Evolutionary conservation across 1,140 invertebrate genomes (phyloP).

Genomic region (Drepana arcuata): DNA sequence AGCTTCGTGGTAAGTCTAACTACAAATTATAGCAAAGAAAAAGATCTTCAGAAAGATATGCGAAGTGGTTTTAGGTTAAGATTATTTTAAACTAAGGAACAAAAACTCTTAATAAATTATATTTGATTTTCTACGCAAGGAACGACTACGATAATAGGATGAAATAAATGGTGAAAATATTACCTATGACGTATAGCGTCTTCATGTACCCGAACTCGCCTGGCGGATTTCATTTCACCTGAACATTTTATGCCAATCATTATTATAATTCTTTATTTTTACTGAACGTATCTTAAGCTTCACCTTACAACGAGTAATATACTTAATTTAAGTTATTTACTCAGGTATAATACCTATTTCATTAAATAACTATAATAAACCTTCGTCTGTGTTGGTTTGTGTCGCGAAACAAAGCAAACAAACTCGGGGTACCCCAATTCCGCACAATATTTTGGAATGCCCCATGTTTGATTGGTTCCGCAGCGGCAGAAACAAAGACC

Average conservation of each 20-base stretch:
- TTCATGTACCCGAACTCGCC: conserved; percentile 67
- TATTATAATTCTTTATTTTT: conserved; percentile 34
- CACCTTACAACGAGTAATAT: too few relatives aligned
- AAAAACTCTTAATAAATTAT: conserved; percentile 7
- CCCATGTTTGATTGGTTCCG: too few relatives aligned
- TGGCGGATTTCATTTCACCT: conserved; percentile 69
- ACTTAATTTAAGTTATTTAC: too few relatives aligned
- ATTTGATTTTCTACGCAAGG: conserved; percentile 30
- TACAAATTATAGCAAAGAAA: conserved; percentile 18
- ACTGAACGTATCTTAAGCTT: too few relatives aligned
- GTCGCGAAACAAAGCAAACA: too few relatives aligned
- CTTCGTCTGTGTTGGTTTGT: too few relatives aligned
- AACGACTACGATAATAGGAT: conserved; percentile 45
- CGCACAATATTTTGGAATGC: too few relatives aligned
- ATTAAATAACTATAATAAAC: too few relatives aligned
- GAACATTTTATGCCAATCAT: conserved; percentile 68
- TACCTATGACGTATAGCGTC: conserved; percentile 69
- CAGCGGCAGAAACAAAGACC: too few relatives aligned
- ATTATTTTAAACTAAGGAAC: conserved; percentile 9
- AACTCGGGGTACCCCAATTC: too few relatives aligned
- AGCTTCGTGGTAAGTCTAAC: too few relatives aligned
- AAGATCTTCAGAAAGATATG: conserved; percentile 13
- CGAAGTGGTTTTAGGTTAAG: conserved; percentile 6
- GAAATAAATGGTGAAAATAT: conserved; percentile 40
- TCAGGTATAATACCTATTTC: too few relatives aligned